Conservation (phyloP, 1,140 invertebrate species). For the Goniozus legneri region DNA sequence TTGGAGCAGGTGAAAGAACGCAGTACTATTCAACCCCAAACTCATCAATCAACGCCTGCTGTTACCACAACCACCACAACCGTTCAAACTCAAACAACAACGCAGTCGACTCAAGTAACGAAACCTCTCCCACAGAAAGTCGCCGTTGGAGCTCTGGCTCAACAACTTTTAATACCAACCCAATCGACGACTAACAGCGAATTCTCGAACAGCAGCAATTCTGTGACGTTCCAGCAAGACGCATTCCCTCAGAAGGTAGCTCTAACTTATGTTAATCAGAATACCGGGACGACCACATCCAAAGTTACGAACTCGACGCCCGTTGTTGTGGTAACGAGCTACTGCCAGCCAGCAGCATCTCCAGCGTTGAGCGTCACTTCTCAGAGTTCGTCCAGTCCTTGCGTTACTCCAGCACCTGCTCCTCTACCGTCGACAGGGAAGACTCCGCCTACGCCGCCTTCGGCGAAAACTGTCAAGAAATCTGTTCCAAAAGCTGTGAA, state of each 20-base stretch:
- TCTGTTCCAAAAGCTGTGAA: conserved; percentile 57
- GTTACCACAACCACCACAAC: conserved; percentile 30
- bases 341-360: conserved; percentile 61
- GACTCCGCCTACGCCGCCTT: conserved; percentile 43
- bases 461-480: conserved; percentile 57
- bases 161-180: conserved; percentile 42
- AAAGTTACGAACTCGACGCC: conserved; percentile 56
- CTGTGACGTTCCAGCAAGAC: conserved; percentile 41
- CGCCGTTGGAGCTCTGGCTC: conserved; percentile 35
- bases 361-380: conserved; percentile 61
- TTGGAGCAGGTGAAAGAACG: conserved; percentile 76
- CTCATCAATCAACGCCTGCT: conserved; percentile 27
- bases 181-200: conserved; percentile 34
- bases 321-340: conserved; percentile 60
- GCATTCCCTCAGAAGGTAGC: conserved; percentile 48
- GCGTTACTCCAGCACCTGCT: conserved; percentile 56
- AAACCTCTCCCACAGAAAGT: conserved; percentile 29
- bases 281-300: conserved; percentile 11
- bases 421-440: conserved; percentile 45
- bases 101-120: conserved; percentile 31
- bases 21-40: conserved; percentile 59
- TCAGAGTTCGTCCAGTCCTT: conserved; percentile 62
- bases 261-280: conserved; percentile 53
- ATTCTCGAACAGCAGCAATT: conserved; percentile 38
- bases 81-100: conserved; percentile 45